Evolutionary conservation across 2,888 invertebrate species (phyloP).

Genomic region (Sinelater perroti): DNA sequence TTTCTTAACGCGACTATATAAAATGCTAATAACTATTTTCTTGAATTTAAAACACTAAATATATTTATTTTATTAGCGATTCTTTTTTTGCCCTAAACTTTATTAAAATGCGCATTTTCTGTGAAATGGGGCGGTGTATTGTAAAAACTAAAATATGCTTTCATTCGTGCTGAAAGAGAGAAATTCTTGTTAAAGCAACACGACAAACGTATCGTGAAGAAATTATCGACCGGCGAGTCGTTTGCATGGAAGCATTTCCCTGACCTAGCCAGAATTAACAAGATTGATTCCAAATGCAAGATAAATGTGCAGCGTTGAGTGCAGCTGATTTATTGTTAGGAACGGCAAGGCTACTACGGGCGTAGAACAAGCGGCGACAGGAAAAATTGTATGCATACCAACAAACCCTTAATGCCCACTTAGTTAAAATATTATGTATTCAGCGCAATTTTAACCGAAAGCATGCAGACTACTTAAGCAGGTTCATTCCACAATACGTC

Average conservation of each 20-base stretch:
- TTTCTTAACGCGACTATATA: too few species aligned
- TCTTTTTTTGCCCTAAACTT: too few species aligned
- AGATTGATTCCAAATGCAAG: slow-evolving; percentile 49
- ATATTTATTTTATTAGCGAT: too few species aligned
- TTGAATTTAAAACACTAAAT: too few species aligned
- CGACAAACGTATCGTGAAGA: not conserved
- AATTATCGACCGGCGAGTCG: slow-evolving; percentile 11
- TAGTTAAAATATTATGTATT: slow-evolving; percentile 1
- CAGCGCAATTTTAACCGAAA: slow-evolving; percentile 1
- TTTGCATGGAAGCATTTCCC: slow-evolving; percentile 46
- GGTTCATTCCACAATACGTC: slow-evolving; percentile 41
- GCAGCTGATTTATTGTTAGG: slow-evolving; percentile 49
- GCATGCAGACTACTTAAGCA: slow-evolving; percentile 38
- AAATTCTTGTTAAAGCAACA: too few species aligned
- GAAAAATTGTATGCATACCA: slow-evolving; percentile 11
- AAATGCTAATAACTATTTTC: too few species aligned
- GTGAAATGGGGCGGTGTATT: too few species aligned
- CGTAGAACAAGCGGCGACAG: not conserved
- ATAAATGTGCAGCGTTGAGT: slow-evolving; percentile 50
- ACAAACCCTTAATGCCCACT: not conserved
- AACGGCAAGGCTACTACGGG: slow-evolving; percentile 3
- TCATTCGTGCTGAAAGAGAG: too few species aligned
- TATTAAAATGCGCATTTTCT: too few species aligned
- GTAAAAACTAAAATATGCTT: not conserved
- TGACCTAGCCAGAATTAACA: slow-evolving; percentile 49